phyloP scores from a whole-genome alignment of 2,888 invertebrate species.

The Neuroscelio doddi region DNA sequence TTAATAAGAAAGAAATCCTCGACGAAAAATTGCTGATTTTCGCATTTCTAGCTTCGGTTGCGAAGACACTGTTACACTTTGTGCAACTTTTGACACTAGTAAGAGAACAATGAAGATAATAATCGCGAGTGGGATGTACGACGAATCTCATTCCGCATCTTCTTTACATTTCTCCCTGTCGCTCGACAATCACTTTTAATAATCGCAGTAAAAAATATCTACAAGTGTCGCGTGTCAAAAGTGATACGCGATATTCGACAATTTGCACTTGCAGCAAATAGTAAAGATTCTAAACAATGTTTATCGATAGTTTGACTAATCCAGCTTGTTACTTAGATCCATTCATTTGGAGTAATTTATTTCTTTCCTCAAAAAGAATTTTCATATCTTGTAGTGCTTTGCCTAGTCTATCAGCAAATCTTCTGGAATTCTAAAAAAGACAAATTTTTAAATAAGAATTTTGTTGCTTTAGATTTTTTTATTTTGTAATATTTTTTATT shows the following conservation, averaged over 20 bases:
- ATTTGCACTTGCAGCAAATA: slow-evolving; percentile 15
- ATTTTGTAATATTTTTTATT: not conserved
- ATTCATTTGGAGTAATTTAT: slow-evolving; percentile 69
- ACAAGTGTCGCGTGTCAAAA: slow-evolving; percentile 23
- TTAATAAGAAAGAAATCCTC: no score
- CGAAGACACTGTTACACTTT: not conserved
- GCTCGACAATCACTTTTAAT: slow-evolving; percentile 15
- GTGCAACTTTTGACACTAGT: not conserved
- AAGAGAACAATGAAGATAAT: not conserved
- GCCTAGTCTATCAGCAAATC: slow-evolving; percentile 84
- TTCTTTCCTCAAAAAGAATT: slow-evolving; percentile 78
- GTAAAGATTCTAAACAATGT: slow-evolving; percentile 7
- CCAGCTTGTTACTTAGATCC: slow-evolving; percentile 51
- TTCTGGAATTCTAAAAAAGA: slow-evolving; percentile 82
- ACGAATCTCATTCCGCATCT: not conserved
- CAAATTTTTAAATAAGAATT: slow-evolving; percentile 16
- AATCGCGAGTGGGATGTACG: not conserved
- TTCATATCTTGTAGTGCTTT: slow-evolving; percentile 82
- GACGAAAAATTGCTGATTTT: not conserved
- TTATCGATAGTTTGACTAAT: slow-evolving; percentile 3
- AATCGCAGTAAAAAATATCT: slow-evolving; percentile 11
- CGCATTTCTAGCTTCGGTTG: not conserved
- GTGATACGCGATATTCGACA: slow-evolving; percentile 16
- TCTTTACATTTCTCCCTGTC: slow-evolving; percentile 5
- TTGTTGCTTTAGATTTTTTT: not conserved